Evolutionary conservation across 2,888 invertebrate species (phyloP).

Genomic region (Clostera curtula): DNA sequence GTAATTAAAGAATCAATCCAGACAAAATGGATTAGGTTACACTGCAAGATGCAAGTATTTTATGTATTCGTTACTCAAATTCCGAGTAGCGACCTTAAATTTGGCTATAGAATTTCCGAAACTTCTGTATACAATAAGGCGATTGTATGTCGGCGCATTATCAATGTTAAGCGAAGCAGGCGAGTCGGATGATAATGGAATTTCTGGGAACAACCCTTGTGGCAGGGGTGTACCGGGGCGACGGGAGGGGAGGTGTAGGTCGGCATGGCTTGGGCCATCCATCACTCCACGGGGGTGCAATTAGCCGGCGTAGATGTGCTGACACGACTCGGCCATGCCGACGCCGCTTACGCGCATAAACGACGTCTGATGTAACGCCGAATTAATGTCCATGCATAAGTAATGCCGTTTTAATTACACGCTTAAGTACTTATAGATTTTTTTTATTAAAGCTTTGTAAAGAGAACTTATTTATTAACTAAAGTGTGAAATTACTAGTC

Average conservation of each 20-base stretch:
- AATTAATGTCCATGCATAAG: slow-evolving; percentile 18
- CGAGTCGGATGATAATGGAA: slow-evolving; percentile 59
- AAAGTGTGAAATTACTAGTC: no score
- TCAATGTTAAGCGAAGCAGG: slow-evolving; percentile 54
- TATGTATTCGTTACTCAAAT: slow-evolving; percentile 8
- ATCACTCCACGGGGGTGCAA: slow-evolving; percentile 62
- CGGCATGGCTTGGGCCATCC: slow-evolving; percentile 42
- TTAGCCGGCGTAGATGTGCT: slow-evolving; percentile 64
- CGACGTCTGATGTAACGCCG: slow-evolving; percentile 16
- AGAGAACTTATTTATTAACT: no score
- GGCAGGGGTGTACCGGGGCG: slow-evolving; percentile 43
- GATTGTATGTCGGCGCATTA: slow-evolving; percentile 40
- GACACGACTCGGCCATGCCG: slow-evolving; percentile 50
- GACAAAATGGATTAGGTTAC: no score
- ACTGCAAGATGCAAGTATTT: slow-evolving; percentile 15
- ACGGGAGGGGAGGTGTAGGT: slow-evolving; percentile 27
- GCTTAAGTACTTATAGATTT: no score
- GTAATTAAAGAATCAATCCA: no score
- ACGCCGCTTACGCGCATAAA: slow-evolving; percentile 14
- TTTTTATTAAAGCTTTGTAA: no score
- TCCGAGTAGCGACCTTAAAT: slow-evolving; percentile 15
- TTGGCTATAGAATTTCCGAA: slow-evolving; percentile 33
- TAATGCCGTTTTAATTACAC: slow-evolving; percentile 21
- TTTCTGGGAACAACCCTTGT: slow-evolving; percentile 71
- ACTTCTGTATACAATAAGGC: slow-evolving; percentile 27